Conservation (phyloP, 2,888 invertebrate genomes). For the Mesorhabditis spiculigera region DNA sequence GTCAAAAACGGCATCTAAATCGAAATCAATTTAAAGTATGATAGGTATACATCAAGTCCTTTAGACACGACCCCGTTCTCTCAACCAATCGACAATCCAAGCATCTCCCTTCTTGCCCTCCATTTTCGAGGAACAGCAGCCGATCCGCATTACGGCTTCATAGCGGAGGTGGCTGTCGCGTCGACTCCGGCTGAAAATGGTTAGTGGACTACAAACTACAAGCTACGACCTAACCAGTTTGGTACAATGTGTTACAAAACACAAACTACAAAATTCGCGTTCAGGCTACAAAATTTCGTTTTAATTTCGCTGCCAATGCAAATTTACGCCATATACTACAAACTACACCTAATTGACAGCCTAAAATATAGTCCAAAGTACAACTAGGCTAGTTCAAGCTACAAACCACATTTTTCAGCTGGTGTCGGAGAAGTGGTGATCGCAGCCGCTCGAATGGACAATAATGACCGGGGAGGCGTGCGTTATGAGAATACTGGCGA, state of each 20-base stretch:
- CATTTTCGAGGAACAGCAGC: constrained; percentile 91
- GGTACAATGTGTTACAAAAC: no score
- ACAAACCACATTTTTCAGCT: no score
- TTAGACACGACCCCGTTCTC: constrained; percentile 11
- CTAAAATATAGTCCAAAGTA: constrained; percentile 10
- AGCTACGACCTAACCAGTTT: no score
- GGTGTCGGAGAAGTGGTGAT: constrained; percentile 42
- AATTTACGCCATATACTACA: no score
- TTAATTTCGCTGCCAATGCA: no score
- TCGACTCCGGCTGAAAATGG: constrained; percentile 63
- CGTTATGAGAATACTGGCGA: constrained; percentile 43
- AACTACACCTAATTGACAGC: no score
- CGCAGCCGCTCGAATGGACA: constrained; percentile 36
- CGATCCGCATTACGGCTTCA: constrained; percentile 86
- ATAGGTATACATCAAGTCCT: neutral
- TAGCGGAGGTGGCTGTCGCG: constrained; percentile 90
- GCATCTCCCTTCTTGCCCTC: constrained; percentile 69
- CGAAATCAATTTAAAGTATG: no score
- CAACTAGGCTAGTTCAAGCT: constrained; percentile 11
- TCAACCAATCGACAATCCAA: constrained; percentile 7
- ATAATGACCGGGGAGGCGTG: constrained; percentile 53
- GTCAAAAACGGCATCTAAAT: neutral
- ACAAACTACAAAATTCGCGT: no score
- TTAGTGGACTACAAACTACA: no score
- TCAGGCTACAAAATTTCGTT: no score